These are phyloP conservation scores for Cordilura impudica DNA, from an alignment of 2,888 invertebrate species.

Conservation along the genomic window DNA sequence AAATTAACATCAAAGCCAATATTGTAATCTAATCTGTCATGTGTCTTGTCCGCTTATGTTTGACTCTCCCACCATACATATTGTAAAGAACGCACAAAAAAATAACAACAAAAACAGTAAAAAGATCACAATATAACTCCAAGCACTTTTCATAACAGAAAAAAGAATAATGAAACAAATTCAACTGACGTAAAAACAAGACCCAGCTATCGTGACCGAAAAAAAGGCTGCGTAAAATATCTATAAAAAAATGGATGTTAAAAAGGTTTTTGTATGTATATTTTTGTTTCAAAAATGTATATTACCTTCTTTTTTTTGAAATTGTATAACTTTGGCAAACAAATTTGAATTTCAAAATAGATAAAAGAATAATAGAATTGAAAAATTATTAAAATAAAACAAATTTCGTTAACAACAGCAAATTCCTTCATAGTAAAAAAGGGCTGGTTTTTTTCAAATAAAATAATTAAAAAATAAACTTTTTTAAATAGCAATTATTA, in stretches of 20 bases:
- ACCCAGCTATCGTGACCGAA: conserved; percentile 24
- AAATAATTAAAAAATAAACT: too few relatives aligned
- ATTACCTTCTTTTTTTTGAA: too few relatives aligned
- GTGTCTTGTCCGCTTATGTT: conserved; percentile 49
- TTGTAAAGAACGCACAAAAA: neutral
- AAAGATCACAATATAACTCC: conserved; percentile 3
- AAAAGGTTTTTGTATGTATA: neutral
- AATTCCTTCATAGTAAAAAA: too few relatives aligned
- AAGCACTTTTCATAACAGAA: conserved; percentile 34
- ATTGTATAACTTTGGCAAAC: too few relatives aligned
- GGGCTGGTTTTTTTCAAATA: too few relatives aligned
- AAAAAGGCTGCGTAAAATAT: conserved; percentile 47
- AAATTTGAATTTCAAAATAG: too few relatives aligned
- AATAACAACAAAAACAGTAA: neutral
- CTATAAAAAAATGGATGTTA: conserved; percentile 5
- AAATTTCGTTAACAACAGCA: too few relatives aligned
- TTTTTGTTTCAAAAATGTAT: too few relatives aligned
- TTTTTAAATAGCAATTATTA: too few relatives aligned
- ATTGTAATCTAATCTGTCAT: conserved; percentile 59
- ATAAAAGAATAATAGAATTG: too few relatives aligned
- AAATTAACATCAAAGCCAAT: conserved; percentile 57
- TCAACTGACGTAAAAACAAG: conserved; percentile 32
- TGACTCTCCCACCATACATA: conserved; percentile 17
- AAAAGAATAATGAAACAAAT: conserved; percentile 14
- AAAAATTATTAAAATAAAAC: too few relatives aligned